Conservation (phyloP, 2,113 vertebrate species). For the Epinephelus moara region DNA sequence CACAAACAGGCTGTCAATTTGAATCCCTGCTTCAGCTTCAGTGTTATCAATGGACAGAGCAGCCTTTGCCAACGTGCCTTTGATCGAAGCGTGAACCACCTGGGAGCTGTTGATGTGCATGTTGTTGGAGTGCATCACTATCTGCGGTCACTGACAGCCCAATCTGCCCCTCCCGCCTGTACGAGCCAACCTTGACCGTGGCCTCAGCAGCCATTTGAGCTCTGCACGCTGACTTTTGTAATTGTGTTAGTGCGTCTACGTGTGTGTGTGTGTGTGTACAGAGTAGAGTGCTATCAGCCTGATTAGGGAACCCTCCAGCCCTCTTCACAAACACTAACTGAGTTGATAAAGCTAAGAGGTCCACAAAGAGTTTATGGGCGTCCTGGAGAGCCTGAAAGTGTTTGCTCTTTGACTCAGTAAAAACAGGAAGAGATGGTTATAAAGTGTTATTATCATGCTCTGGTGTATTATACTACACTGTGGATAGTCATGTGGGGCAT, state of each 20-base stretch:
- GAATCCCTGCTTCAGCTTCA: too few relatives aligned
- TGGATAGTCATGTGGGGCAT: neutral
- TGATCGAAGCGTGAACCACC: neutral
- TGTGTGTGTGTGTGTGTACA: constrained; percentile 32
- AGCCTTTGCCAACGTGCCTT: neutral
- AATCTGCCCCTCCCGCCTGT: neutral
- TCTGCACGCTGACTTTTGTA: constrained; percentile 29
- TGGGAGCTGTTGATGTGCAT: neutral
- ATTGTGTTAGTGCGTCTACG: constrained; percentile 2
- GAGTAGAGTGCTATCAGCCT: constrained; percentile 52
- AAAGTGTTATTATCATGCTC: constrained; percentile 28
- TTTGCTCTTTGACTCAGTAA: constrained; percentile 71
- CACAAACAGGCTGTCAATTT: neutral
- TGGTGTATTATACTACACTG: neutral
- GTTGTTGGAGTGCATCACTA: neutral
- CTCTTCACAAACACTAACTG: constrained; percentile 81
- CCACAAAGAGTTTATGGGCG: constrained; percentile 71
- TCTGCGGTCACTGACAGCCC: neutral
- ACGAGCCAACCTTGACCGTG: constrained; percentile 45
- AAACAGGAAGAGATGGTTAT: constrained; percentile 30
- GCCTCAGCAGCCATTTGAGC: constrained; percentile 28
- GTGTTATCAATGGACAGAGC: neutral
- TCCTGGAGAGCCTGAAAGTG: constrained; percentile 57
- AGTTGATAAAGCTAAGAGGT: constrained; percentile 73
- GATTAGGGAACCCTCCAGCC: constrained; percentile 75